Conservation (phyloP, 2,113 vertebrate genomes). For the Pseudorasbora parva region DNA sequence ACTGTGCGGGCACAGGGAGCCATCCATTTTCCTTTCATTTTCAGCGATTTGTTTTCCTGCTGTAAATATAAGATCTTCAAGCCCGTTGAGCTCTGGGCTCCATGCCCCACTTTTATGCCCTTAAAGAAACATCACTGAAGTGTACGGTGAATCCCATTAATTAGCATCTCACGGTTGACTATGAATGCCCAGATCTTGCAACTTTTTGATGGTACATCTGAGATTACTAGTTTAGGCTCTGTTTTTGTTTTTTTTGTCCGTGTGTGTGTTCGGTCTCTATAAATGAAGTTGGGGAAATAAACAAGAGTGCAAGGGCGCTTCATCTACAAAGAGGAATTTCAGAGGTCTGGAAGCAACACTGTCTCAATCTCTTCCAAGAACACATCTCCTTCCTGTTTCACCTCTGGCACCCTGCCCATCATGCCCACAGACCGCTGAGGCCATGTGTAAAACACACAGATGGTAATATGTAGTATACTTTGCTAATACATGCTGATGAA, state of each 20-base stretch:
- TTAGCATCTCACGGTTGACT: constrained; percentile 7
- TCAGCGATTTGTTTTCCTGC: constrained; percentile 2
- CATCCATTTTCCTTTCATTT: not conserved
- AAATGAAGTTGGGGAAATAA: constrained; percentile 72
- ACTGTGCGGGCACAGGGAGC: not conserved
- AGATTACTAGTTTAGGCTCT: constrained; percentile 61
- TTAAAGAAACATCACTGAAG: constrained; percentile 16
- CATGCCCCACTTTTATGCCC: constrained; percentile 10
- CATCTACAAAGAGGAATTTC: constrained; percentile 81
- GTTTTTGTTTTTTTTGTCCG: not conserved
- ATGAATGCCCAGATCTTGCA: not conserved
- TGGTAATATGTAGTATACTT: constrained; percentile 80
- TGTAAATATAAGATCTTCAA: constrained; percentile 27
- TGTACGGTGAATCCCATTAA: not conserved
- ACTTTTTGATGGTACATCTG: constrained; percentile 71
- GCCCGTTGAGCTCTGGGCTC: not conserved
- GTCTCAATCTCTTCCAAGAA: constrained; percentile 81
- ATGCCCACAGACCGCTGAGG: constrained; percentile 77
- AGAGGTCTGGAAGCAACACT: constrained; percentile 76
- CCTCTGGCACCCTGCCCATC: constrained; percentile 79
- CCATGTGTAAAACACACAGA: constrained; percentile 80
- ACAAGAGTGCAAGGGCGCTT: constrained; percentile 74
- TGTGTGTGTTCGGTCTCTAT: constrained; percentile 43
- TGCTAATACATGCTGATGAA: constrained; percentile 67
- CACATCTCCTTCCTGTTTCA: constrained; percentile 84